phyloP scores from a whole-genome alignment of 64 coral and sea anemone genomes.

The Dendronephthya gigantea region DNA sequence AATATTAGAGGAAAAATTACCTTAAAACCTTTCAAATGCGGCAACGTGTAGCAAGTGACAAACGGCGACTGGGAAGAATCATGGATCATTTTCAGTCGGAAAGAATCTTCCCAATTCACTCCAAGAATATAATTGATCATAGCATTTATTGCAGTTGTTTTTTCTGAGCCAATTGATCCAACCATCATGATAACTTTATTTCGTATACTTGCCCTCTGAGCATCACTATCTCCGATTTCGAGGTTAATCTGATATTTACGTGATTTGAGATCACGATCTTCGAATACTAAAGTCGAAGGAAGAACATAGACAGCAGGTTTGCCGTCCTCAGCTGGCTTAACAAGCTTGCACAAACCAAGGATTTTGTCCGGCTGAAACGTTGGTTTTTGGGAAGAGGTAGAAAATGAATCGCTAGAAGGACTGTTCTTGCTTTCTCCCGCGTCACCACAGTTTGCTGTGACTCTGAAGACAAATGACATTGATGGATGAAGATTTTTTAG shows the following conservation, averaged over 20 bases:
- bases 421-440: not conserved
- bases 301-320: conserved; percentile 21
- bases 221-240: not conserved
- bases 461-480: too few species aligned
- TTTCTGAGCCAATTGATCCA: conserved; percentile 33
- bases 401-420: not conserved
- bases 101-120: conserved; percentile 27
- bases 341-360: not conserved
- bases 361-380: conserved; percentile 17
- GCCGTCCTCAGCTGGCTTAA: not conserved
- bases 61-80: conserved; percentile 32
- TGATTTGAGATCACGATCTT: not conserved
- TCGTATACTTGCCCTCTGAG: not conserved
- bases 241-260: not conserved
- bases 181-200: conserved; percentile 44
- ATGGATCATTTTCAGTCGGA: conserved; percentile 49
- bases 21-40: conserved; percentile 16
- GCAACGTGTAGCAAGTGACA: conserved; percentile 39
- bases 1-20: too few species aligned
- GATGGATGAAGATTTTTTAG: too few species aligned
- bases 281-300: conserved; percentile 4
- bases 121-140: conserved; percentile 44
- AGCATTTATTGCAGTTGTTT: conserved; percentile 26
- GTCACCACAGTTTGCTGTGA: not conserved
- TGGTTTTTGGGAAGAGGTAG: not conserved